Evolutionary conservation across 2,888 invertebrate genomes (phyloP), one percentile per base, ranked within the genome.

Genomic region (Drepanosiphum platanoidis): DNA sequence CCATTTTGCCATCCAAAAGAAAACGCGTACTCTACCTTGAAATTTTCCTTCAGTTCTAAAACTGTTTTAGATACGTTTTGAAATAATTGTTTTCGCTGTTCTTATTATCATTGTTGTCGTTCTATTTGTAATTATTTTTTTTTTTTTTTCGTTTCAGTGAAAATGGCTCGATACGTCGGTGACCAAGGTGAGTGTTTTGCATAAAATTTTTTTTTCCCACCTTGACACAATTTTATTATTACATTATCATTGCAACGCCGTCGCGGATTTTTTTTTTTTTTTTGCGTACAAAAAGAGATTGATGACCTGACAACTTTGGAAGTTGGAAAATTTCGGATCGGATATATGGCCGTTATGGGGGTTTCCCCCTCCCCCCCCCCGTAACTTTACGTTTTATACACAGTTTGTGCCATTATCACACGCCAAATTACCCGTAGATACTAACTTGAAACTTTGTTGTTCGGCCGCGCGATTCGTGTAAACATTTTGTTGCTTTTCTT

Each of bases 131-230:
- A 15, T 2, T 46, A 15, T 15, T 15, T 46, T 15, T 46, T 8
- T 90, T 89, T 90, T 90, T 95, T 95, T 90, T 90, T 95, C n/a
- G n/a, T n/a, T 95, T 89, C 95, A 96, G 95, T 96, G 90, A 96
- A 95, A 92, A 95, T 95, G 92, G 95, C 95, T 91, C 94, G 94
- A 90, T 94, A 94, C 91, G 93, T 94, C 90, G 94, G 95, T 91
- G 93, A 93, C 90, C 94, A 94, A 93, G 95, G 95, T 95, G 90
- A 92, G 94, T 89, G 30, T 30, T 64, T 46, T 30, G 27, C 13
- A 39, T 77, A 58, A 9, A 79, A 27, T 71, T 71, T 79, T 74
- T 82, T 71, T 71, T 79, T 74, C 74, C 32, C n/a, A 72, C 61
- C 27, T 71, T 15, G 13, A 58, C 34, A 46, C 36, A 52, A 66